Evolutionary conservation across 2,113 vertebrate genomes (phyloP), one percentile per base, ranked within the genome.

Genomic region (Brachirus orientalis): DNA sequence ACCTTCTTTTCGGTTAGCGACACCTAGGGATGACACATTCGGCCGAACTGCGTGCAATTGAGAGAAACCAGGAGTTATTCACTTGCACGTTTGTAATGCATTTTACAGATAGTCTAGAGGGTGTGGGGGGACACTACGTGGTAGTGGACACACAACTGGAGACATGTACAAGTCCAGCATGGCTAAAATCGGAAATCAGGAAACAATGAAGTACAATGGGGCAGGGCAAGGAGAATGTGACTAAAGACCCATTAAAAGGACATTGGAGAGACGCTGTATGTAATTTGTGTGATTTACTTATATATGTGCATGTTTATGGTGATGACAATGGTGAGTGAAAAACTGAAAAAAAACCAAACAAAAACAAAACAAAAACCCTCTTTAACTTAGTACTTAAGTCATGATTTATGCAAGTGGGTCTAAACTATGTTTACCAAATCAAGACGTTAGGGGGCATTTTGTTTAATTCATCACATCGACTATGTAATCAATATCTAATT

Each of bases 1-100:
- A 98, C 97, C 96, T 99, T 99, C 95, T 92, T 97, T 99, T 96
- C 95, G 94, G 92, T 98, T 98, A 96, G 97, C 96, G 94, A 96
- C 96, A 95, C 97, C 97, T 98, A 98, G 96, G 88, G 97, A 98
- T 91, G 97, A 98, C 90, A 95, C 95, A 95, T 97, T 98, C 95
- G 94, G 96, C 95, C 94, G 95, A 94, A 97, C 97, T 98, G 97
- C 94, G 94, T 94, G 92, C 92, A 93, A 93, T 95, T 93, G 90
- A 94, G 93, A 97, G 92, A 98, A 96, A 98, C 92, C 93, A 97
- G 93, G 91, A 92, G 93, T 95, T 94, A 95, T 96, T 98, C 95
- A 95, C 90, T 93, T 86, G 86, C 89, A 94, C 90, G 90, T 74
- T 65, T 76, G 78, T 86, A 84, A 92, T 88, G 85, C 82, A 88